phyloP scores from a whole-genome alignment of 2,113 vertebrate species.

The Lycaon pictus region DNA sequence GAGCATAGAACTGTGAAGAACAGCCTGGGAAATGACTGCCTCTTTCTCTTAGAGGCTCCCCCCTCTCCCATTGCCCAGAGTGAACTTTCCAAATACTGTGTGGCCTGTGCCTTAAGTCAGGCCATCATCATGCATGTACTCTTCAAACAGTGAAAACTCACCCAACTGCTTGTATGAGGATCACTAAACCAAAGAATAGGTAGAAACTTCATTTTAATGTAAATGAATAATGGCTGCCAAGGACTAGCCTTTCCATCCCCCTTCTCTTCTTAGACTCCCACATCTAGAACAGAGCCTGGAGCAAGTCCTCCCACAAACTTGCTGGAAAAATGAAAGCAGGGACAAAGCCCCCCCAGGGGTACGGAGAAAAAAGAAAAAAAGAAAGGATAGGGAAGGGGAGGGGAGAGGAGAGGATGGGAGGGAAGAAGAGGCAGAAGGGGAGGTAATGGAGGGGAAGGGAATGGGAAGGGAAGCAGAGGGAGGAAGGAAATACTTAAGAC shows the following conservation, averaged over 20 bases:
- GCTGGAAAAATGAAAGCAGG: background rate
- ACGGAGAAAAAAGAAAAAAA: too few species aligned
- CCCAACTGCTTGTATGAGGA: background rate
- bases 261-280: background rate
- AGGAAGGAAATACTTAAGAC: background rate
- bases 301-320: background rate
- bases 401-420: background rate
- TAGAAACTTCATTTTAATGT: background rate
- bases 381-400: background rate
- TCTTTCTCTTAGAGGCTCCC: background rate
- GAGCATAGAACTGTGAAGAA: background rate
- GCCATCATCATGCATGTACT: background rate
- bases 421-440: too few species aligned
- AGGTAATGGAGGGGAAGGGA: background rate
- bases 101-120: background rate
- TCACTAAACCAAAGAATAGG: background rate
- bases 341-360: rapidly evolving
- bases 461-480: rapidly evolving
- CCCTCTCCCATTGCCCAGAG: background rate
- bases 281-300: background rate
- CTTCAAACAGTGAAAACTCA: background rate
- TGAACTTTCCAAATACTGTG: background rate
- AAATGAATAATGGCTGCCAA: background rate
- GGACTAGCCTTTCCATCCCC: background rate
- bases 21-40: background rate